A percentile compares a stretch with the other conserved stretches of the same genome.
Evolutionary conservation across 2,888 invertebrate species (phyloP).

Genomic region (Chymomyza fuscimana): DNA sequence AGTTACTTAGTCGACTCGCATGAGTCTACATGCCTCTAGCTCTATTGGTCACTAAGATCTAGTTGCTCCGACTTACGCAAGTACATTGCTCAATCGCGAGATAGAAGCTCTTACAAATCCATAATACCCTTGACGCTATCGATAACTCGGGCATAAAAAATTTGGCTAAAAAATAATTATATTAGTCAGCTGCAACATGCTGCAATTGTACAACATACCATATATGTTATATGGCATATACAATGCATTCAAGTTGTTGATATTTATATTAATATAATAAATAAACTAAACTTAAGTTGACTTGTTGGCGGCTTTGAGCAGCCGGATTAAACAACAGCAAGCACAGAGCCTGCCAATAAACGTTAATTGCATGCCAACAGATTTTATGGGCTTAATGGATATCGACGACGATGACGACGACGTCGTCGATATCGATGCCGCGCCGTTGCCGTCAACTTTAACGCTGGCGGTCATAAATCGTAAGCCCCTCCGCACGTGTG

Average conservation of each 20-base stretch:
- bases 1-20: no score
- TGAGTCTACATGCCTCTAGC: no score
- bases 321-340: slow-evolving; percentile 59
- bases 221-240: background rate
- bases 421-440: slow-evolving; percentile 60
- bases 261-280: slow-evolving; percentile 61
- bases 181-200: background rate
- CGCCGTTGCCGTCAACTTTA: slow-evolving; percentile 4
- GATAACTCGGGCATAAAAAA: no score
- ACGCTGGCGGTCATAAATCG: slow-evolving; percentile 59
- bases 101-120: no score
- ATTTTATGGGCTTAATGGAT: slow-evolving; percentile 76
- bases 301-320: slow-evolving; percentile 63
- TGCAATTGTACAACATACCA: background rate
- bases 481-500: slow-evolving; percentile 54
- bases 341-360: slow-evolving; percentile 60
- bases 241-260: slow-evolving; percentile 17
- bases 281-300: slow-evolving; percentile 61
- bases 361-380: slow-evolving; percentile 72
- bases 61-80: no score
- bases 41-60: no score
- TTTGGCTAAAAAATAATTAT: background rate
- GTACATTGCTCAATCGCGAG: no score
- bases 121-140: no score
- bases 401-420: slow-evolving; percentile 33